phyloP scores from a whole-genome alignment of 2,888 invertebrate species.

The Ochropleura plecta region DNA sequence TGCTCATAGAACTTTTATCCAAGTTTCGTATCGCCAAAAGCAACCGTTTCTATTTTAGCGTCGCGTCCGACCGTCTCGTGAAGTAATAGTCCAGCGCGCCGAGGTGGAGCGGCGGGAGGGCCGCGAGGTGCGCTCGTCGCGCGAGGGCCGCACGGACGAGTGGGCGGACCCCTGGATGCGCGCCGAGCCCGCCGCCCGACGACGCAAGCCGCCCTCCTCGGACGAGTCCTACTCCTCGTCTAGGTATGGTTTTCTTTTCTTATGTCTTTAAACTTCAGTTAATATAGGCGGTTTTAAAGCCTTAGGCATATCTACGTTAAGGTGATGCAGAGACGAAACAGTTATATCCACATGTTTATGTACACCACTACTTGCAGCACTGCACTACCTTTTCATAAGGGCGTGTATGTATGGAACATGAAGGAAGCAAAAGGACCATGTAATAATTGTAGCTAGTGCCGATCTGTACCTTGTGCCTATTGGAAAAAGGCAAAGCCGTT shows the following conservation, averaged over 20 bases:
- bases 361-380: background rate
- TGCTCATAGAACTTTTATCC: background rate
- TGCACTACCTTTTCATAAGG: background rate
- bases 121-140: slow-evolving; percentile 82
- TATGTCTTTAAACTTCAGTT: background rate
- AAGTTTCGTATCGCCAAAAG: background rate
- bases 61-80: slow-evolving; percentile 89
- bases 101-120: slow-evolving; percentile 80
- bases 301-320: background rate
- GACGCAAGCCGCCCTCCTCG: slow-evolving; percentile 83
- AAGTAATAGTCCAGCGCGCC: slow-evolving; percentile 94
- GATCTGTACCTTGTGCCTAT: background rate
- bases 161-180: slow-evolving; percentile 99
- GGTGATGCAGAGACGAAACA: background rate
- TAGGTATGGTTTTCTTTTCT: slow-evolving; percentile 74
- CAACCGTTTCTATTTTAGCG: slow-evolving; percentile 72
- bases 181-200: slow-evolving; percentile 88
- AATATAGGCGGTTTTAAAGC: background rate
- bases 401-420: background rate
- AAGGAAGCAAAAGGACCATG: background rate
- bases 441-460: background rate
- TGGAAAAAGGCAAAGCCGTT: background rate
- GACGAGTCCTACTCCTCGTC: slow-evolving; percentile 88
- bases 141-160: slow-evolving; percentile 93
- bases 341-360: background rate